Conservation (phyloP, 92 coral and sea anemone genomes). For the Galaxea fascicularis region DNA sequence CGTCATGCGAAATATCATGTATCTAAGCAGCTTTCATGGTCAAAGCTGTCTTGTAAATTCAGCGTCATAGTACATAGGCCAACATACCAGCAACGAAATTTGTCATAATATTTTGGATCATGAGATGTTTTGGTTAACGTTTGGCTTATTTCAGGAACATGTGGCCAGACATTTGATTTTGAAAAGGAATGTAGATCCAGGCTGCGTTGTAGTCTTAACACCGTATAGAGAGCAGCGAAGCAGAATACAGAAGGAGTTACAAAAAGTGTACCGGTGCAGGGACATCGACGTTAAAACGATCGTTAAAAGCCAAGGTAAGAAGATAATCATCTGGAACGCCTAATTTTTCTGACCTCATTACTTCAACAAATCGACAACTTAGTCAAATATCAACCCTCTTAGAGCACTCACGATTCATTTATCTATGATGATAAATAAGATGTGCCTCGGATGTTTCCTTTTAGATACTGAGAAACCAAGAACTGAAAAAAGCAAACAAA, state of each 20-base stretch:
- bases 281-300: slow-evolving; percentile 60
- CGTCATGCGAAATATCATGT: no score
- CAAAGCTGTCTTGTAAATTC: no score
- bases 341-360: no score
- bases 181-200: slow-evolving; percentile 12
- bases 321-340: neutral
- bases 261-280: neutral
- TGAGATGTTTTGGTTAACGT: neutral
- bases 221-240: slow-evolving; percentile 72
- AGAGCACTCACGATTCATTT: no score
- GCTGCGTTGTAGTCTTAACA: slow-evolving; percentile 55
- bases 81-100: neutral
- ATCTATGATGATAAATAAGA: no score
- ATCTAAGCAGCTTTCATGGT: no score
- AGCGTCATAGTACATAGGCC: neutral
- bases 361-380: no score
- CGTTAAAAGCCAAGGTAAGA: slow-evolving; percentile 68
- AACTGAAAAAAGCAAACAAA: no score
- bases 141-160: slow-evolving; percentile 48
- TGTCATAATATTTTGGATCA: no score
- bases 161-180: slow-evolving; percentile 67
- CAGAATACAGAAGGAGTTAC: slow-evolving; percentile 23
- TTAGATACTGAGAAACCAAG: no score
- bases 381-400: no score
- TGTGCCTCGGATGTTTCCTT: no score